Percentiles rank a stretch among this genome's conserved stretches.
These are phyloP conservation scores for Hemiprocne comata DNA, from an alignment of 2,113 vertebrate genomes.

Conservation along the genomic window DNA sequence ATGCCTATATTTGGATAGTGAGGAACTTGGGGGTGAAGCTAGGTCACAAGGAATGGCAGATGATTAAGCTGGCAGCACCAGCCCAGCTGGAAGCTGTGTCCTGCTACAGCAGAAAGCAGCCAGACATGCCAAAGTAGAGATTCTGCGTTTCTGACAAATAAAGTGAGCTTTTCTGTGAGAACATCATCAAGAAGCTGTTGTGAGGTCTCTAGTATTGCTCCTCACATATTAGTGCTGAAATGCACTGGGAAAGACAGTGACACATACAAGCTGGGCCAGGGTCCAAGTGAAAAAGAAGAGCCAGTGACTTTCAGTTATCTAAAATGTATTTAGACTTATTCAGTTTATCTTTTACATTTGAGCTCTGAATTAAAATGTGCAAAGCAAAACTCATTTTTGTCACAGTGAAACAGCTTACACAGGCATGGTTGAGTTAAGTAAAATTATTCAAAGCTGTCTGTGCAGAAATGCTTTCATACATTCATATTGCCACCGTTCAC, in stretches of 20 bases:
- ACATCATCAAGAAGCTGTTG: neutral
- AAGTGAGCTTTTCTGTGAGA: neutral
- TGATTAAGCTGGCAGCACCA: neutral
- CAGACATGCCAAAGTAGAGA: neutral
- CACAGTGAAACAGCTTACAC: neutral
- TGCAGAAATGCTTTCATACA: neutral
- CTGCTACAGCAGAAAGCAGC: neutral
- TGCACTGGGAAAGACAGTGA: neutral
- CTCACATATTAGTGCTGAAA: neutral
- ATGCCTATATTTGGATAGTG: neutral
- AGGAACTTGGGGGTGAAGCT: neutral
- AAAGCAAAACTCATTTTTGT: neutral
- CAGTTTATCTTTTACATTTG: neutral
- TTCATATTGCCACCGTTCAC: neutral
- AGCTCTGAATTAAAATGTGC: neutral
- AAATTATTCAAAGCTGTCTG: constrained; percentile 2
- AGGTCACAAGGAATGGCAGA: neutral
- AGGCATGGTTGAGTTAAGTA: neutral
- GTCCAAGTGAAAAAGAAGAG: neutral
- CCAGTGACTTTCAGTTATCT: neutral
- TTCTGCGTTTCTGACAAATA: neutral
- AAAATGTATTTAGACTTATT: neutral
- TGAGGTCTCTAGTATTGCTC: neutral
- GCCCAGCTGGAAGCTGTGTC: neutral
- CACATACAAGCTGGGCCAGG: neutral